phyloP scores from a whole-genome alignment of 2,888 invertebrate genomes.

The Nyleta sp. region DNA sequence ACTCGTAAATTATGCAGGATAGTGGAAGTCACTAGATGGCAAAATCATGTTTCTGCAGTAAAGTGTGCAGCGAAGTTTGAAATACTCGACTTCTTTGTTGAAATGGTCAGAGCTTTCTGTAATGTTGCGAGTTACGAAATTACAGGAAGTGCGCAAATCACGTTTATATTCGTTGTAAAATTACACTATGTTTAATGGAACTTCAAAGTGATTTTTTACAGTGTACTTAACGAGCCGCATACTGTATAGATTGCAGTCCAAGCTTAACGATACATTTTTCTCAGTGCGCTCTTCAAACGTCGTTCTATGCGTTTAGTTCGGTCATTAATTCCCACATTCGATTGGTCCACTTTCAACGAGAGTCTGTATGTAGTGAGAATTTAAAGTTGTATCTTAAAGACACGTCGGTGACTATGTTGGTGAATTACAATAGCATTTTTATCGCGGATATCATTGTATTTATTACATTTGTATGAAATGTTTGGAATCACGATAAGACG shows the following conservation, averaged over 20 bases:
- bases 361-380: conserved; percentile 44
- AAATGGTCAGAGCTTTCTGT: neutral
- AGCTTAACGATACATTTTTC: too few relatives aligned
- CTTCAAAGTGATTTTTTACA: too few relatives aligned
- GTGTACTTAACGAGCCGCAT: too few relatives aligned
- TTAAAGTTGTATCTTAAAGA: conserved; percentile 38
- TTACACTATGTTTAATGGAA: too few relatives aligned
- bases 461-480: conserved; percentile 1
- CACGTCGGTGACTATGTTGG: conserved; percentile 27
- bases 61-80: neutral
- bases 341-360: too few relatives aligned
- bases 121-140: neutral
- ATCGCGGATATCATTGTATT: neutral
- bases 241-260: too few relatives aligned
- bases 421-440: neutral
- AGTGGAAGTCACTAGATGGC: conserved; percentile 19
- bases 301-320: too few relatives aligned
- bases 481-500: neutral
- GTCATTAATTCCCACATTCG: too few relatives aligned
- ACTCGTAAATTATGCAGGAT: conserved; percentile 35
- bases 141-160: neutral
- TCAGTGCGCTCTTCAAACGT: too few relatives aligned
- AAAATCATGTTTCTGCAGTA: conserved; percentile 20
- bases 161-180: too few relatives aligned
- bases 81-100: conserved; percentile 3